Percentiles rank a stretch among this genome's conserved stretches.
These are phyloP conservation scores for Callipepla squamata DNA, from an alignment of 2,113 vertebrate species.

Conservation along the genomic window DNA sequence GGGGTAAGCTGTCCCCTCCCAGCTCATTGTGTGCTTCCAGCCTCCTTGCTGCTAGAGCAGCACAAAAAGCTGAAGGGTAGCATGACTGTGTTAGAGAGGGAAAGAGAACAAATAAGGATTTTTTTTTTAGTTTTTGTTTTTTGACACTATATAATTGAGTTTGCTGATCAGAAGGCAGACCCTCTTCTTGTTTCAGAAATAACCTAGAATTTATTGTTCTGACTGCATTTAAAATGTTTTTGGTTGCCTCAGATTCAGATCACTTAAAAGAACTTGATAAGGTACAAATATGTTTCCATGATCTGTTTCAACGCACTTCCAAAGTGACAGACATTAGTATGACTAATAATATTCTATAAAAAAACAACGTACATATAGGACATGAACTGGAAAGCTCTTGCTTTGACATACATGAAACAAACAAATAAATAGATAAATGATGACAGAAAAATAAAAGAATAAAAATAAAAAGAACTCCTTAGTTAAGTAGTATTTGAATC, in stretches of 20 bases:
- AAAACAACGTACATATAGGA: not conserved
- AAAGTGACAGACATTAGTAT: not conserved
- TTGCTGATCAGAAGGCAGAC: not conserved
- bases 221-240: not conserved
- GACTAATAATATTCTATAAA: not conserved
- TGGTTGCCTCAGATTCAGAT: not conserved
- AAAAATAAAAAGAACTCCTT: not conserved
- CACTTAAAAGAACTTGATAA: not conserved
- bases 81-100: not conserved
- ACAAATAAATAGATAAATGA: not conserved
- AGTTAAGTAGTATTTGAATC: not conserved
- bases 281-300: not conserved
- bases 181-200: not conserved
- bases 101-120: not conserved
- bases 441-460: not conserved
- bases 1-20: not conserved
- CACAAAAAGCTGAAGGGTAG: not conserved
- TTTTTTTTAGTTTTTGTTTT: not conserved
- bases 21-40: not conserved
- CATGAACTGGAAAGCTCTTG: not conserved
- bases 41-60: not conserved
- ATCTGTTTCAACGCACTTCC: not conserved
- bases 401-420: not conserved
- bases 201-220: not conserved
- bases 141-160: not conserved